phyloP scores from a whole-genome alignment of 1,140 invertebrate species.

The Macrobrachium rosenbergii region DNA sequence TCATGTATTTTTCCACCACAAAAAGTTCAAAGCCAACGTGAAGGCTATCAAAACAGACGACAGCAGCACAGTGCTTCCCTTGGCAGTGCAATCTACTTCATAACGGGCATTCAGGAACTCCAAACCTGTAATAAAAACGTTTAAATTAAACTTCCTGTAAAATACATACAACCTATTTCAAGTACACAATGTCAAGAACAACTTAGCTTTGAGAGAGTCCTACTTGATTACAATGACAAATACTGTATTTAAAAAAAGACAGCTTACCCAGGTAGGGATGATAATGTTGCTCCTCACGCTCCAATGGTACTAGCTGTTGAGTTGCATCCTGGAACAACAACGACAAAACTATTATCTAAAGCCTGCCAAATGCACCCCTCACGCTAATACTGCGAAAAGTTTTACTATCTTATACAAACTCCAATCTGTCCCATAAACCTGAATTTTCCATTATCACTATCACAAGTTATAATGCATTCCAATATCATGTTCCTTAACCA shows the following conservation, averaged over 20 bases:
- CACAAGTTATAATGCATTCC: too few species aligned
- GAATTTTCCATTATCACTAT: too few species aligned
- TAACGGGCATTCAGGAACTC: constrained; percentile 64
- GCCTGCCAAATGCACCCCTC: not conserved
- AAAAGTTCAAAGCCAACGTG: too few species aligned
- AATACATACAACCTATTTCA: not conserved
- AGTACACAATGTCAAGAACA: not conserved
- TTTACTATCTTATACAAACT: not conserved
- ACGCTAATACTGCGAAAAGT: not conserved
- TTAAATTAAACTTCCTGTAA: not conserved
- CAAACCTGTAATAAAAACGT: constrained; percentile 33
- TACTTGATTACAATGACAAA: not conserved
- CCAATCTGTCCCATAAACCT: too few species aligned
- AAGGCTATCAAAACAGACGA: too few species aligned
- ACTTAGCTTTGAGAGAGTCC: not conserved
- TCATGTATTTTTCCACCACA: too few species aligned
- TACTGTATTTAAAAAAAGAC: too few species aligned
- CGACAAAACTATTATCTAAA: not conserved
- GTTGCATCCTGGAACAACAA: constrained; percentile 81
- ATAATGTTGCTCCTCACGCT: constrained; percentile 66
- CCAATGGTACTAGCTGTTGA: constrained; percentile 78
- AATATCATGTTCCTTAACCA: too few species aligned
- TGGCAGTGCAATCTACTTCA: constrained; percentile 61
- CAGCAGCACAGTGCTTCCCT: not conserved
- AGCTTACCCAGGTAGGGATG: constrained; percentile 53